Evolutionary conservation across 2,113 vertebrate genomes (phyloP).

Genomic region (Dromaius novaehollandiae): DNA sequence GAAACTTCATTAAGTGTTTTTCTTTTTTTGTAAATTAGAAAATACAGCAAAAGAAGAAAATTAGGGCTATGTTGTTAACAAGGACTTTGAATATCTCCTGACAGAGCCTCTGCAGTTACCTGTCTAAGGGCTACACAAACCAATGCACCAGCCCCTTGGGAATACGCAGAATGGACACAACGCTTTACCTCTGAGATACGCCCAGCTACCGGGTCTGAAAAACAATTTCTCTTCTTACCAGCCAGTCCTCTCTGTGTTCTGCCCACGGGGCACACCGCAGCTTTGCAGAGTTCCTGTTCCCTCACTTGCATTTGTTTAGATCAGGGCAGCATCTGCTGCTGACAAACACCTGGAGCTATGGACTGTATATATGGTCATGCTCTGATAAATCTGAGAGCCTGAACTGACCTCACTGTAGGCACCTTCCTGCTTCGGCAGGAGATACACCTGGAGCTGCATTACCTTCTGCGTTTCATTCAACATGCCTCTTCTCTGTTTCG

Average conservation of each 20-base stretch:
- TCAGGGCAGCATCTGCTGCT: neutral
- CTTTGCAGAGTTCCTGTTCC: neutral
- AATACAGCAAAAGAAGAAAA: constrained; percentile 29
- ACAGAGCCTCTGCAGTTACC: neutral
- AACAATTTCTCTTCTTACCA: neutral
- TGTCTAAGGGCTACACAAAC: neutral
- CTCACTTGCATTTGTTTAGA: neutral
- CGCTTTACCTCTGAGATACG: neutral
- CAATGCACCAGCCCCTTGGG: accelerated
- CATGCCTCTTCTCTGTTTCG: neutral
- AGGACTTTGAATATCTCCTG: neutral
- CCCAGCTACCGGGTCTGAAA: accelerated
- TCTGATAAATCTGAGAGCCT: neutral
- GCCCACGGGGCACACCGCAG: neutral
- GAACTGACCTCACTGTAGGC: neutral
- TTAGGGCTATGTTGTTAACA: neutral
- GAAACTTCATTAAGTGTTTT: constrained; percentile 54
- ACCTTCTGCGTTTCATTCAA: constrained; percentile 3
- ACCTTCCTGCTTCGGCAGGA: neutral
- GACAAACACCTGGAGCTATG: neutral
- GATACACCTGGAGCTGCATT: neutral
- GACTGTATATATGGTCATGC: neutral
- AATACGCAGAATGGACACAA: neutral
- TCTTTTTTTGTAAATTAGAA: constrained; percentile 29
- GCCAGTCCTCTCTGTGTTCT: neutral